Conservation (phyloP, 2,888 invertebrate genomes). For the Calephelis perditalis region DNA sequence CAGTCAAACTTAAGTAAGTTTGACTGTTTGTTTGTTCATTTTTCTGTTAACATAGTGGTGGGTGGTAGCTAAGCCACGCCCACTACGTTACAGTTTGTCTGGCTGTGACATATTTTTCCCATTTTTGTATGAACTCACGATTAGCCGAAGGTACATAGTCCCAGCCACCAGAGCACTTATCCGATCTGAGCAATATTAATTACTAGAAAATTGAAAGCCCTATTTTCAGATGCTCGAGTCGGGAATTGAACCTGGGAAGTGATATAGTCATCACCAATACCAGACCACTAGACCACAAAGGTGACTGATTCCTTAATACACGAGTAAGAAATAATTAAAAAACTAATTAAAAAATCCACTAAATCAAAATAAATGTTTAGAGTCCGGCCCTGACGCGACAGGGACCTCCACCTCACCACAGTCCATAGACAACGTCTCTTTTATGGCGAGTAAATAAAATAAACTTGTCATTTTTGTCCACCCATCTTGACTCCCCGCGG, state of each 20-base stretch:
- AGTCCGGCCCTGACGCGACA: background rate
- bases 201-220: too few species aligned
- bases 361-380: background rate
- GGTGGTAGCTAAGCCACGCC: too few species aligned
- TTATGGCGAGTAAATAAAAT: conserved; percentile 19
- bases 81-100: too few species aligned
- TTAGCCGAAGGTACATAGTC: too few species aligned
- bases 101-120: too few species aligned
- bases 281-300: background rate
- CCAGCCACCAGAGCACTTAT: too few species aligned
- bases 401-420: background rate
- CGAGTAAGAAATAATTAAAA: background rate
- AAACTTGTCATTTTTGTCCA: conserved; percentile 39
- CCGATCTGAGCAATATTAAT: too few species aligned
- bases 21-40: too few species aligned
- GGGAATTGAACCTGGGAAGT: background rate
- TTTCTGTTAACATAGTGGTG: too few species aligned
- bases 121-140: too few species aligned
- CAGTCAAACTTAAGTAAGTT: too few species aligned
- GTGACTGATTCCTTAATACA: background rate
- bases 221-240: too few species aligned
- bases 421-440: background rate
- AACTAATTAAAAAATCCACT: background rate
- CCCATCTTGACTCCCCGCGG: conserved; percentile 42
- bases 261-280: background rate